Conservation (phyloP, 2,113 vertebrate species). For the Piliocolobus tephrosceles region DNA sequence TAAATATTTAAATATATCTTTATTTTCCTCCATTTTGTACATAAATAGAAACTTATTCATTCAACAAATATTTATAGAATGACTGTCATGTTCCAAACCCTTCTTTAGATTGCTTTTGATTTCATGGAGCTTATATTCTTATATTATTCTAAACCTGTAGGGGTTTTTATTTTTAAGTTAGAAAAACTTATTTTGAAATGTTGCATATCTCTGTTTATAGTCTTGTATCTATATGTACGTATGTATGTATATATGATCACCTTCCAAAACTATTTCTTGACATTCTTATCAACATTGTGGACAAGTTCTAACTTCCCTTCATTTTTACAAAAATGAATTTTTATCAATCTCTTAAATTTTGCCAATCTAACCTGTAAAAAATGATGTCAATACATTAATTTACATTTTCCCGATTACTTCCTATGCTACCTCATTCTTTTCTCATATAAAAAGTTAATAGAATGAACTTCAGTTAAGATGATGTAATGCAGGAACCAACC, state of each 20-base stretch:
- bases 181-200: neutral
- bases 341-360: slow-evolving; percentile 20
- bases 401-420: neutral
- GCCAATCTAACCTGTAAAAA: slow-evolving; percentile 6
- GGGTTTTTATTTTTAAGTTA: neutral
- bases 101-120: neutral
- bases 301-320: neutral
- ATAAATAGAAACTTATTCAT: neutral
- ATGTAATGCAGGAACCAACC: neutral
- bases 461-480: neutral
- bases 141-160: neutral
- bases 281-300: neutral
- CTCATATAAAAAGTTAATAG: neutral
- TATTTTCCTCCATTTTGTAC: neutral
- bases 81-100: neutral
- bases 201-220: neutral
- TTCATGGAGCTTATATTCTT: neutral
- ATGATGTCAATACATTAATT: neutral
- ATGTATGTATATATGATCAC: neutral
- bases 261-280: slow-evolving; percentile 40
- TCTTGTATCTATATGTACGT: neutral
- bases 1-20: neutral
- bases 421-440: neutral
- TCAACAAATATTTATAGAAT: neutral
- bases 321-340: neutral